A percentile compares a stretch with the other conserved stretches of the same genome.
phyloP scores from a whole-genome alignment of 2,888 invertebrate species.

The Hyalella azteca region DNA sequence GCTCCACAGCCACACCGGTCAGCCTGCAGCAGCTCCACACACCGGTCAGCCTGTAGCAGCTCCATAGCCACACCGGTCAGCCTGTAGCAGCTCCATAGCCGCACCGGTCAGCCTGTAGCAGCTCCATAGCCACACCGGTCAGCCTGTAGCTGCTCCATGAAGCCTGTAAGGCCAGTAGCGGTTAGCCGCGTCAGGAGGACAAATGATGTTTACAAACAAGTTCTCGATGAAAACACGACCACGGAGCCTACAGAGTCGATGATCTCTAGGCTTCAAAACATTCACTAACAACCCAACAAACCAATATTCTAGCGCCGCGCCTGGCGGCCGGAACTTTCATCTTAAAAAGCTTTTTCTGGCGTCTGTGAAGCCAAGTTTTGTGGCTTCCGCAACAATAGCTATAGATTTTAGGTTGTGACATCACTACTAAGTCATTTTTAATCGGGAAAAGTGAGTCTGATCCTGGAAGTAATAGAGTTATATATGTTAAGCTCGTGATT shows the following conservation, averaged over 20 bases:
- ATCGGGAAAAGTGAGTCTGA: no score
- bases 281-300: conserved; percentile 34
- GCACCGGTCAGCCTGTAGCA: no score
- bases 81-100: background rate
- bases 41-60: no score
- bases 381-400: no score
- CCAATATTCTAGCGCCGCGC: conserved; percentile 22
- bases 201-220: conserved; percentile 31
- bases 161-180: background rate
- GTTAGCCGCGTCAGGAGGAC: background rate
- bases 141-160: background rate
- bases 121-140: no score
- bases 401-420: no score
- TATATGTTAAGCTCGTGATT: no score
- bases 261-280: conserved; percentile 12
- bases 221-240: conserved; percentile 7
- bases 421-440: no score
- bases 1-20: background rate
- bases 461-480: no score
- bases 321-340: background rate
- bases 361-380: no score
- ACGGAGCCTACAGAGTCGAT: background rate
- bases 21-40: no score
- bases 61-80: background rate
- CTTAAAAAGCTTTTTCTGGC: no score